These are phyloP conservation scores for Siphamia tubifer DNA, from an alignment of 2,113 vertebrate species.

Conservation along the genomic window DNA sequence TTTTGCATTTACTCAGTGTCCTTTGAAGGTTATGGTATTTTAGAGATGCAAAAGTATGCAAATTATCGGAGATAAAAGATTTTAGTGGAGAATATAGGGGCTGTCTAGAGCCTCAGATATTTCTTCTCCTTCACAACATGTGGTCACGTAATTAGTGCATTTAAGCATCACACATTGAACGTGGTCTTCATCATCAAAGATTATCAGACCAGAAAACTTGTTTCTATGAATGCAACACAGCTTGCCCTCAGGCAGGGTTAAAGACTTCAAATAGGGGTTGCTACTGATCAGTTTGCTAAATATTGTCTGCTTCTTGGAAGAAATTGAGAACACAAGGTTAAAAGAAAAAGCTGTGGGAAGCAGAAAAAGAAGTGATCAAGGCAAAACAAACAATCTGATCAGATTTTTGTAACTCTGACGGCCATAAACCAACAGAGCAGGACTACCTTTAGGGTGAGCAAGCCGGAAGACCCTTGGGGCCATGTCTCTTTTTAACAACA, in stretches of 20 bases:
- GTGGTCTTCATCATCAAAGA: slow-evolving; percentile 37
- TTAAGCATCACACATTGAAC: slow-evolving; percentile 39
- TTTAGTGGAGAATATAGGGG: background rate
- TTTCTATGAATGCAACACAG: slow-evolving; percentile 23
- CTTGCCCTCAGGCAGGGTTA: slow-evolving; percentile 34
- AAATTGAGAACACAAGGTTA: background rate
- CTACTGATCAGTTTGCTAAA: slow-evolving; percentile 20
- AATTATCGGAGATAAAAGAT: slow-evolving; percentile 34
- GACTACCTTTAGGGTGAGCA: slow-evolving; percentile 6
- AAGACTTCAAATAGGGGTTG: slow-evolving; percentile 42
- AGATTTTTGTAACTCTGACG: background rate
- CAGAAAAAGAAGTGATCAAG: background rate
- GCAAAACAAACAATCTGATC: background rate
- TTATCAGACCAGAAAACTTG: slow-evolving; percentile 30
- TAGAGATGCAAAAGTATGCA: slow-evolving; percentile 30
- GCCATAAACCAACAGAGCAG: slow-evolving; percentile 30
- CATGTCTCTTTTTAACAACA: slow-evolving; percentile 64
- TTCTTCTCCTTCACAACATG: slow-evolving; percentile 8
- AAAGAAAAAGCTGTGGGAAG: slow-evolving; percentile 3
- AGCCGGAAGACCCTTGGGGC: slow-evolving; percentile 28
- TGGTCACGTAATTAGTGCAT: slow-evolving; percentile 40
- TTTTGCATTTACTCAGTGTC: slow-evolving; percentile 18
- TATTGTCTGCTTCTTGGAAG: slow-evolving; percentile 14
- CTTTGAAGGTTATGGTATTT: slow-evolving; percentile 42
- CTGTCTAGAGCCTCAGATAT: slow-evolving; percentile 6